Percentiles rank a stretch among this genome's conserved stretches.
Conservation (phyloP, 2,797 vertebrate species). For the Numenius phaeopus region DNA sequence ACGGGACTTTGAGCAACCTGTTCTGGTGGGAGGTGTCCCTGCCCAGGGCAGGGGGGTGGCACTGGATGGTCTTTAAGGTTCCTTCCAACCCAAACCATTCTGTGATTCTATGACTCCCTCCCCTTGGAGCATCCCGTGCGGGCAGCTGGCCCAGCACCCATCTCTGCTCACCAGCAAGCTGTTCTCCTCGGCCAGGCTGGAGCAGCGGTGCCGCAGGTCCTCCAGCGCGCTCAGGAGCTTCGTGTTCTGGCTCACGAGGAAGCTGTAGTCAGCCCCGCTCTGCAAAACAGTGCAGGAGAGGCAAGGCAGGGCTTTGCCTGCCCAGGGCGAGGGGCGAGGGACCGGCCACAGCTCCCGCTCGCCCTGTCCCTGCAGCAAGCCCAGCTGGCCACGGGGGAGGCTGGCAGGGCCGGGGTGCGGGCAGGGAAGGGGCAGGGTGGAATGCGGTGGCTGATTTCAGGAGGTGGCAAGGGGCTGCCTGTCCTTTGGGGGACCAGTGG, state of each 20-base stretch:
- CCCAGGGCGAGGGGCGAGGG: not conserved
- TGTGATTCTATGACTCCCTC: not conserved
- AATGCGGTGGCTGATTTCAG: not conserved
- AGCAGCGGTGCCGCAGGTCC: slow-evolving; percentile 90
- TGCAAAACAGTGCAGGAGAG: not conserved
- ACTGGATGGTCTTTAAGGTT: not conserved
- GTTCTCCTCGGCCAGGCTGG: slow-evolving; percentile 92
- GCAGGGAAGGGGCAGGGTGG: not conserved
- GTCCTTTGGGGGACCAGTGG: not conserved
- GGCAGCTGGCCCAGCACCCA: not conserved
- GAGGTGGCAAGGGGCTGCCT: not conserved
- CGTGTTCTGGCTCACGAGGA: slow-evolving; percentile 88
- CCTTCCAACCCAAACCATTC: not conserved
- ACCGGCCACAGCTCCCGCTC: accelerated
- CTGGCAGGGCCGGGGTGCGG: not conserved
- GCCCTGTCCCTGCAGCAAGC: accelerated
- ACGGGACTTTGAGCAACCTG: not conserved
- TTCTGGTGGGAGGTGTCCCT: not conserved
- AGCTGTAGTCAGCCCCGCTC: slow-evolving; percentile 54
- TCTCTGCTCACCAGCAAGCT: slow-evolving; percentile 88
- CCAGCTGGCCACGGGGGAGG: not conserved
- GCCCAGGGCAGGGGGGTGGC: not conserved
- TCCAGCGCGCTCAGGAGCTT: slow-evolving; percentile 89
- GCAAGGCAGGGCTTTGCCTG: not conserved
- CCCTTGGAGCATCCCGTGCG: accelerated